Evolutionary conservation across 1,140 invertebrate genomes (phyloP).

Genomic region (Drosophila burlai): DNA sequence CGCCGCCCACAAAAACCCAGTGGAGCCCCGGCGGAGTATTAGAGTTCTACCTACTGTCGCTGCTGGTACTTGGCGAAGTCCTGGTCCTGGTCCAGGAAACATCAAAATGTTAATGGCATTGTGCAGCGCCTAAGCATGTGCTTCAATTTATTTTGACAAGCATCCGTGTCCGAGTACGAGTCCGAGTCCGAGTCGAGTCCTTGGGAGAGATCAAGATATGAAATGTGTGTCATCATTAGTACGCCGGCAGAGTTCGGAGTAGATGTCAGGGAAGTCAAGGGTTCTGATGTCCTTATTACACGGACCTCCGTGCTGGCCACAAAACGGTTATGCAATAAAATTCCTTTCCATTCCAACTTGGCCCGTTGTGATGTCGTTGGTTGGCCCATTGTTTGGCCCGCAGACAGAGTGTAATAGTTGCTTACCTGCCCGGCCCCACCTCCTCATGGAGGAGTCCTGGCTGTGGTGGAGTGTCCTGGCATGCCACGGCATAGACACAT

Average conservation of each 20-base stretch:
- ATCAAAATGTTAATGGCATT: conserved; percentile 68
- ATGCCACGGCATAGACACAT: conserved; percentile 79
- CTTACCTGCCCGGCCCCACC: conserved; percentile 52
- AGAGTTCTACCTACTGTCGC: conserved; percentile 1
- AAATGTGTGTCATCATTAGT: conserved; percentile 83
- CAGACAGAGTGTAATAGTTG: conserved; percentile 48
- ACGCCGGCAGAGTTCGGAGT: conserved; percentile 33
- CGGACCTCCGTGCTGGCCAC: conserved; percentile 40
- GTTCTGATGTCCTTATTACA: conserved; percentile 63
- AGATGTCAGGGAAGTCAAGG: conserved; percentile 52
- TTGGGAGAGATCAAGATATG: conserved; percentile 72
- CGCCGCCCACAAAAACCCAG: conserved; percentile 29
- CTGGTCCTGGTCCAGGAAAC: conserved; percentile 16
- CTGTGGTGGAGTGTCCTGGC: conserved; percentile 40
- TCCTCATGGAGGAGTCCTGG: neutral
- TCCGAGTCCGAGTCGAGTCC: conserved; percentile 17
- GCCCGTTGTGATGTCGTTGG: conserved; percentile 5
- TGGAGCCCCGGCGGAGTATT: conserved; percentile 8
- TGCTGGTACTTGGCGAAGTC: conserved; percentile 2
- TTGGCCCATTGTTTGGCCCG: conserved; percentile 21
- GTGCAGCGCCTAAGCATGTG: conserved; percentile 77
- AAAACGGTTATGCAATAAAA: conserved; percentile 74
- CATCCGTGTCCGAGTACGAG: conserved; percentile 29
- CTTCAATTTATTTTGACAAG: conserved; percentile 79
- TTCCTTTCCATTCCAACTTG: conserved; percentile 49